Base-by-base conservation (phyloP, 2,797 vertebrate genomes). In the Zalophus californianus region DNA sequence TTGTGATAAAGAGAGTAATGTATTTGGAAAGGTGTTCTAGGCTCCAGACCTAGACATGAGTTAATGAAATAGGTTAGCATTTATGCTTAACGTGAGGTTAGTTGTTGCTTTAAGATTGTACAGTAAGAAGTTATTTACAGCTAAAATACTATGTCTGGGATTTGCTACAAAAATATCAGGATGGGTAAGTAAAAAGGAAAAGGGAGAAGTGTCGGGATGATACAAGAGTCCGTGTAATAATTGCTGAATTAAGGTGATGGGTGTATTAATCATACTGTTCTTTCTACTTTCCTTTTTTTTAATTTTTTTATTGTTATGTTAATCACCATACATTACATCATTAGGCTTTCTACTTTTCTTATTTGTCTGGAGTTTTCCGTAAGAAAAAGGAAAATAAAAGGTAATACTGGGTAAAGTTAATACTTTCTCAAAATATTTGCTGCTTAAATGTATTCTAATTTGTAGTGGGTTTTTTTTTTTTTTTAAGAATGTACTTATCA, bases 321-420 rank as follows among this genome's bases (percentile, higher is more conserved):
- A 38, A 38, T 38, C 38, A 38, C 38, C 38, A 3, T 38, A 38
- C 38, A 38, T 38, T 38, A 38, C 38, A 38, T 38, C 38, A 38
- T 38, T 38, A 38, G 38, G 38, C 54, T 90, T 60, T 95, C 35
- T 91, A 58, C 32, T 73, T 73, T 92, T 94, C 64, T 66, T 68
- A 54, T 84, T 72, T 78, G 12, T 87, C 91, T 54, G 48, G 85
- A 85, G 29, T 83, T 72, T 89, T 80, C 85, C 16, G 15, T 91
- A 86, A 62, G 89, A 80, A 94, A 90, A 96, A 96, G 16, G 68
- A 80, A 96, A 82, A 52, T 41, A 35, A 90, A 94, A 94, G 12
- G 13, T 72, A 83, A 62, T 94, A 25, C 18, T 77, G 21, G 41
- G 25, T 97, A 25, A 84, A 93, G 20, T 90, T 94, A 91, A 35